Percentiles rank a stretch among this genome's conserved stretches.
Evolutionary conservation across 2,113 vertebrate species (phyloP).

Genomic region (Panurus biarmicus): DNA sequence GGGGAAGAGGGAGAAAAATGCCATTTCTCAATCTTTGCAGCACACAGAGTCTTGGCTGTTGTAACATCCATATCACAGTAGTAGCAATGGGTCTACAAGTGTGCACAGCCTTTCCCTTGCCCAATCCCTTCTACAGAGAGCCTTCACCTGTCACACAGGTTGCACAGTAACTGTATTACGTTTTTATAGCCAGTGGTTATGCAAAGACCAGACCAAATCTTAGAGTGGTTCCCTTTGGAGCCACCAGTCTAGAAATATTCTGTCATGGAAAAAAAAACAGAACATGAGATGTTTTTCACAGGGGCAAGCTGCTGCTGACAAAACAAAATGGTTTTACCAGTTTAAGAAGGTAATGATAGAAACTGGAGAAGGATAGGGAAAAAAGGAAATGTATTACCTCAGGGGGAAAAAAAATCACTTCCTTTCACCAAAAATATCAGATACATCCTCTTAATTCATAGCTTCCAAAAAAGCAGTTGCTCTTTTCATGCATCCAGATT

Average conservation of each 20-base stretch:
- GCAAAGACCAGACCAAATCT: not conserved
- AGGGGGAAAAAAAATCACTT: not conserved
- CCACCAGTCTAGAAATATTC: not conserved
- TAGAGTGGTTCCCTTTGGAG: not conserved
- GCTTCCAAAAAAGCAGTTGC: not conserved
- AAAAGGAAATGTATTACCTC: not conserved
- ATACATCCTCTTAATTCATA: not conserved
- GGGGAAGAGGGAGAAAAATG: not conserved
- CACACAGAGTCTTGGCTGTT: not conserved
- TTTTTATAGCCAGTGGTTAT: not conserved
- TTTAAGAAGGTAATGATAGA: not conserved
- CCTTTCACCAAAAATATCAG: not conserved
- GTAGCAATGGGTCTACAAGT: not conserved
- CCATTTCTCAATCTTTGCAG: not conserved
- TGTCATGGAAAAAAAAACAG: not conserved
- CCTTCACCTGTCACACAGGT: not conserved
- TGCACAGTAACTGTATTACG: not conserved
- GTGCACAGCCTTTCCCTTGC: not conserved
- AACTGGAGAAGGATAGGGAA: not conserved
- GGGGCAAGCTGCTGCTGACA: not conserved
- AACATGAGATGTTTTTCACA: not conserved
- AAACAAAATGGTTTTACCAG: not conserved
- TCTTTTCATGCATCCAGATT: not conserved
- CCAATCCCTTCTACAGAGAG: not conserved
- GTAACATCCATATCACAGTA: not conserved